Conservation (phyloP, 2,888 invertebrate genomes). For the Eupithecia inturbata region DNA sequence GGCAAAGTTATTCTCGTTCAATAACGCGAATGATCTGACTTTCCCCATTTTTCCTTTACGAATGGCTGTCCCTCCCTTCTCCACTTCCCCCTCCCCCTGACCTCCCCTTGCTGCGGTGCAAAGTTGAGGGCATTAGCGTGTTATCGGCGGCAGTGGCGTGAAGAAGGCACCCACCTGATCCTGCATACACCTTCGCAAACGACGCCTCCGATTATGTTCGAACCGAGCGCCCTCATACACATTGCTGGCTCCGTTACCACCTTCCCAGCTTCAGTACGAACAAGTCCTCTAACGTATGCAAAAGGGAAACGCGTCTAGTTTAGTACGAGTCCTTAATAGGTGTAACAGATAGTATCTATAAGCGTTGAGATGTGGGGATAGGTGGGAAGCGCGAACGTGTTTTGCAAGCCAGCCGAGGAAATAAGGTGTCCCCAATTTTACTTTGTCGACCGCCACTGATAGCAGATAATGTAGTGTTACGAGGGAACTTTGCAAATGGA, state of each 20-base stretch:
- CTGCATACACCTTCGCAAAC: conserved; percentile 55
- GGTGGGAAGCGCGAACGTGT: conserved; percentile 83
- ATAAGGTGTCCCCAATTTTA: conserved; percentile 82
- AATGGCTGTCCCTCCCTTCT: conserved; percentile 59
- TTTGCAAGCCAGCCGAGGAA: conserved; percentile 82
- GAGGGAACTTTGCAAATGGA: conserved; percentile 67
- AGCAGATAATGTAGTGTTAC: conserved; percentile 75
- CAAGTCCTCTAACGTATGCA: conserved; percentile 57
- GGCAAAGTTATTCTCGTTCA: conserved; percentile 81
- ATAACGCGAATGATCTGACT: conserved; percentile 81
- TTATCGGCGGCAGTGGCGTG: conserved; percentile 81
- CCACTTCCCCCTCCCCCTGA: conserved; percentile 48
- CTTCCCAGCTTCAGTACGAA: conserved; percentile 12
- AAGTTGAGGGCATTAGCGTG: conserved; percentile 85
- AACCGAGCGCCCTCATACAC: conserved; percentile 43
- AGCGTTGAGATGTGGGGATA: conserved; percentile 83
- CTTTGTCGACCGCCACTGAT: conserved; percentile 78
- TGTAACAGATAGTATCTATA: conserved; percentile 82
- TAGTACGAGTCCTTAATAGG: conserved; percentile 60
- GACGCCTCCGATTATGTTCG: conserved; percentile 52
- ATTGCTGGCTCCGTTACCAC: conserved; percentile 48
- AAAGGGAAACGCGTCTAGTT: conserved; percentile 32
- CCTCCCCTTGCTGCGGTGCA: conserved; percentile 80
- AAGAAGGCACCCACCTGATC: conserved; percentile 82
- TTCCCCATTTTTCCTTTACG: conserved; percentile 79